These are phyloP conservation scores for Ceramica pisi DNA, from an alignment of 2,888 invertebrate species.

Conservation along the genomic window DNA sequence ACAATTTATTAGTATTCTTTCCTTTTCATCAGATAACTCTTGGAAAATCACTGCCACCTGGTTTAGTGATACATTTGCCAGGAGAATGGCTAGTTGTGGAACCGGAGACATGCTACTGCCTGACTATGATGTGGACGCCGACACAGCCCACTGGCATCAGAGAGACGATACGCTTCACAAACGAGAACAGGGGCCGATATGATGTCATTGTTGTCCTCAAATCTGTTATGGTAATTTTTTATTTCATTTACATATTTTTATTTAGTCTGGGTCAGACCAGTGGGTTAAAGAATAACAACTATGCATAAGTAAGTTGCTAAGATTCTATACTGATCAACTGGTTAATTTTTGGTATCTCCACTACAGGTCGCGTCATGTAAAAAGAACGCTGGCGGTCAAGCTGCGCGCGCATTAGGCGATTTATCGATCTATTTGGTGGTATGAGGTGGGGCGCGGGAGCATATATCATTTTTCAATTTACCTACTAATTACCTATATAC, in stretches of 20 bases:
- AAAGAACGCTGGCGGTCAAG: too few species aligned
- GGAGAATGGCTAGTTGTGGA: slow-evolving; percentile 90
- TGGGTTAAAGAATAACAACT: background rate
- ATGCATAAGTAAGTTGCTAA: slow-evolving; percentile 1
- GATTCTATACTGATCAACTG: background rate
- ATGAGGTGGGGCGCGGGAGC: too few species aligned
- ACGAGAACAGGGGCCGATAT: slow-evolving; percentile 92
- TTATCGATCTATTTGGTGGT: too few species aligned
- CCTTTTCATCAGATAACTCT: slow-evolving; percentile 78
- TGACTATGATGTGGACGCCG: slow-evolving; percentile 93
- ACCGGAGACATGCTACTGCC: slow-evolving; percentile 87
- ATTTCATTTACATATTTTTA: background rate
- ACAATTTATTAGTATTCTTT: background rate
- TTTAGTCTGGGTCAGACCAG: background rate
- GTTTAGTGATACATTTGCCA: slow-evolving; percentile 90
- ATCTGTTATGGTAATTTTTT: slow-evolving; percentile 84
- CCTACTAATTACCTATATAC: too few species aligned
- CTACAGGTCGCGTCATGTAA: too few species aligned
- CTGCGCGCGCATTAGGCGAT: too few species aligned
- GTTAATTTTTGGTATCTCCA: background rate
- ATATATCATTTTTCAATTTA: too few species aligned
- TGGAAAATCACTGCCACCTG: slow-evolving; percentile 86
- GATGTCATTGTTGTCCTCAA: slow-evolving; percentile 92
- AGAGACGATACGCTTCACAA: slow-evolving; percentile 92
- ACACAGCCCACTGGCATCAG: slow-evolving; percentile 90